Evolutionary conservation across 2,888 invertebrate genomes (phyloP).

Genomic region (Lepidonotus clava): DNA sequence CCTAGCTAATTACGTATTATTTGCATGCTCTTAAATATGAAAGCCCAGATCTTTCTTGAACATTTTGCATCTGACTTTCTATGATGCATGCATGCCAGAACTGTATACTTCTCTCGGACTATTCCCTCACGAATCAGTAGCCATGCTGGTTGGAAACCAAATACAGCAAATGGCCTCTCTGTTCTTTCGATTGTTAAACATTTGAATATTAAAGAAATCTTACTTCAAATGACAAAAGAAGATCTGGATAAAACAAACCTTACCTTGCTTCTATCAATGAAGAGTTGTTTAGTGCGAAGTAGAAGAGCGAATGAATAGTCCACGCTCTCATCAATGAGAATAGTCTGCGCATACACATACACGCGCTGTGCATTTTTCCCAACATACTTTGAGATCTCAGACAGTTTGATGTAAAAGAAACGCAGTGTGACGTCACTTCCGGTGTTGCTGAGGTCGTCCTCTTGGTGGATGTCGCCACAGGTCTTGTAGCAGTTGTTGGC

Average conservation of each 20-base stretch:
- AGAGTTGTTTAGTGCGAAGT: constrained; percentile 8
- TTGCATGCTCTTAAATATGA: no score
- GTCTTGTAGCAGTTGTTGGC: constrained; percentile 35
- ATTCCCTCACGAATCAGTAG: no score
- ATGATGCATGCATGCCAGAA: no score
- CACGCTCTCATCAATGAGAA: constrained; percentile 1
- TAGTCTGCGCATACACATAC: constrained; percentile 39
- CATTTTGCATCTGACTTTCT: no score
- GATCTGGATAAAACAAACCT: no score
- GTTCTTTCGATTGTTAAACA: no score
- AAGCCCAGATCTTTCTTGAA: no score
- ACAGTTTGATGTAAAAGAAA: constrained; percentile 29
- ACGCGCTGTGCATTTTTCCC: neutral
- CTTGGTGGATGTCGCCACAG: constrained; percentile 40
- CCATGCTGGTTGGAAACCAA: no score
- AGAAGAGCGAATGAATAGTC: constrained; percentile 17
- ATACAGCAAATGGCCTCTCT: no score
- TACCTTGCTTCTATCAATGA: constrained; percentile 38
- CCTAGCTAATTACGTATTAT: neutral
- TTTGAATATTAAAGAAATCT: no score
- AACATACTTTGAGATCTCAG: constrained; percentile 5
- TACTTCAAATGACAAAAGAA: neutral
- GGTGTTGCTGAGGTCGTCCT: neutral
- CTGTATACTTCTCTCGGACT: no score
- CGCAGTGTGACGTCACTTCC: constrained; percentile 40